These are phyloP conservation scores for Plectrocnemia conspersa DNA, from an alignment of 1,140 invertebrate genomes.

Conservation along the genomic window DNA sequence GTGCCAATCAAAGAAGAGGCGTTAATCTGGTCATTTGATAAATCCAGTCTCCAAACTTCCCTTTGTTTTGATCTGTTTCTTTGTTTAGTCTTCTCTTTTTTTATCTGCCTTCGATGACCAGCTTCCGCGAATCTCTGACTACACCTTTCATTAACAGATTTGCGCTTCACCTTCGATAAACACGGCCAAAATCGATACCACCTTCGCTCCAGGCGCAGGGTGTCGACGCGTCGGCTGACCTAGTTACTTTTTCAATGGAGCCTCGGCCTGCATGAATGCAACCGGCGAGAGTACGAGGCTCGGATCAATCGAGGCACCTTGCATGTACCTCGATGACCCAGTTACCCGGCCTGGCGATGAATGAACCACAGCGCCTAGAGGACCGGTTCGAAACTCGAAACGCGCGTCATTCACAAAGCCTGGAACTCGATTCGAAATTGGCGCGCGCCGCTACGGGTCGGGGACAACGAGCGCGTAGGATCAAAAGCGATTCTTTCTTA, in stretches of 20 bases:
- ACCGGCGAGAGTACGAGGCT: not conserved
- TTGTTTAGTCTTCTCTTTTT: too few species aligned
- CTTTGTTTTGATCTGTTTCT: too few species aligned
- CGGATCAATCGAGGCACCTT: slow-evolving; percentile 25
- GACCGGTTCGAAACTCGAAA: slow-evolving; percentile 3
- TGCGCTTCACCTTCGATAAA: too few species aligned
- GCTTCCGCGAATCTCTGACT: too few species aligned
- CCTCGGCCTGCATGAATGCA: slow-evolving; percentile 16
- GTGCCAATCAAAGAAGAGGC: too few species aligned
- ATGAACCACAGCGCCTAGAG: too few species aligned
- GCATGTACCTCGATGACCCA: slow-evolving; percentile 20
- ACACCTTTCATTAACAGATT: too few species aligned
- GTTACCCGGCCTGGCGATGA: slow-evolving; percentile 10
- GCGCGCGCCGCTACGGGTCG: not conserved
- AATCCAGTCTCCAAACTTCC: too few species aligned
- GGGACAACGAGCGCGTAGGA: not conserved
- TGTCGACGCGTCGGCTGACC: slow-evolving; percentile 10
- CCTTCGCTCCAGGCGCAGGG: slow-evolving; percentile 10
- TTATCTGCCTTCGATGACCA: too few species aligned
- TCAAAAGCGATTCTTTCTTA: not conserved
- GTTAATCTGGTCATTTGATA: too few species aligned
- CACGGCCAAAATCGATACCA: too few species aligned
- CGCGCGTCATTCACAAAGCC: not conserved
- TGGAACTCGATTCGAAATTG: slow-evolving; percentile 11
- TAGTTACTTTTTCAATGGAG: slow-evolving; percentile 26